phyloP scores from a whole-genome alignment of 2,888 invertebrate genomes.

The Troilus luridus region DNA sequence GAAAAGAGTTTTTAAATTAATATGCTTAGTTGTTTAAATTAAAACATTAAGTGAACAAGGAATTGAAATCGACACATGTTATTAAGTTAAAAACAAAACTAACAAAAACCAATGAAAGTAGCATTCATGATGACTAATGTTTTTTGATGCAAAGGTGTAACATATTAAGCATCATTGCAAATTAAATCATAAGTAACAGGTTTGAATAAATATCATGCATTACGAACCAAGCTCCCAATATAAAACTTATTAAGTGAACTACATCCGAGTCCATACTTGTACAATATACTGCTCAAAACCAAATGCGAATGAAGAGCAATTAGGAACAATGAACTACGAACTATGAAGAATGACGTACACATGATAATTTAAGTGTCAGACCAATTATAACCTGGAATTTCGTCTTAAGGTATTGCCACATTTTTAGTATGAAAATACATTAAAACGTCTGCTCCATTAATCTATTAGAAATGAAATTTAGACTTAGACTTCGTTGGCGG shows the following conservation, averaged over 20 bases:
- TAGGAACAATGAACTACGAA: background rate
- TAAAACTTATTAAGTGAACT: background rate
- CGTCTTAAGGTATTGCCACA: background rate
- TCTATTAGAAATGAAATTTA: background rate
- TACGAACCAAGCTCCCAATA: background rate
- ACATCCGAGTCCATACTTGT: background rate
- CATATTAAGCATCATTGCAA: too few species aligned
- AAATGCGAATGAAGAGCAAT: background rate
- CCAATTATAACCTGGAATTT: background rate
- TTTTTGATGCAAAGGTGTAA: too few species aligned
- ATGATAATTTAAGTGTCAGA: background rate
- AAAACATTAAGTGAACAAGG: too few species aligned
- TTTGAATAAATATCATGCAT: too few species aligned
- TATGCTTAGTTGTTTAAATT: too few species aligned
- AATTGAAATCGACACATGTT: too few species aligned
- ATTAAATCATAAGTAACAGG: too few species aligned
- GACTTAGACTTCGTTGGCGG: too few species aligned
- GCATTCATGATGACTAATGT: too few species aligned
- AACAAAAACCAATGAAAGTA: too few species aligned
- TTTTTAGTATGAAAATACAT: background rate
- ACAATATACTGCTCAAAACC: background rate
- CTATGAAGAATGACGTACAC: background rate
- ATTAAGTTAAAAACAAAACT: too few species aligned
- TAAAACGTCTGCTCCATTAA: background rate
- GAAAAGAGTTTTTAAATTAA: too few species aligned